Evolutionary conservation across 2,888 invertebrate genomes (phyloP).

Genomic region (Diadegma fenestrale): DNA sequence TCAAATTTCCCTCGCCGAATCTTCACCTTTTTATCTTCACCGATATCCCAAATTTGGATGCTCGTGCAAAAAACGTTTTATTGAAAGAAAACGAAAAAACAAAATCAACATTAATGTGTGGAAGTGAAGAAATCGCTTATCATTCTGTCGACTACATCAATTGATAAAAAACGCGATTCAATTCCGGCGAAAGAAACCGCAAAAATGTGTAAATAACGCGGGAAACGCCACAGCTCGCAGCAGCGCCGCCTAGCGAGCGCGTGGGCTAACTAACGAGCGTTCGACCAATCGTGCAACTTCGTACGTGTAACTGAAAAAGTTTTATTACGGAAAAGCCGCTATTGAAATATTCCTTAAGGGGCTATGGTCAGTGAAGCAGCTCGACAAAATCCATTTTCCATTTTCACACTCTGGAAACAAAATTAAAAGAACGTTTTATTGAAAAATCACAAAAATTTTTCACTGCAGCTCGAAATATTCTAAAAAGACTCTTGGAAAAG

Average conservation of each 20-base stretch:
- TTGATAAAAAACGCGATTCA: neutral
- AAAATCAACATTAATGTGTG: neutral
- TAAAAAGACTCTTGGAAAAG: too few relatives aligned
- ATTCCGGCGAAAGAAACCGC: neutral
- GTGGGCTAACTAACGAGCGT: neutral
- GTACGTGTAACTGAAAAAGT: neutral
- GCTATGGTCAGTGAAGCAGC: neutral
- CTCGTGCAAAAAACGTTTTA: neutral
- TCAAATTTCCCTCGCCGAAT: slow-evolving; percentile 12
- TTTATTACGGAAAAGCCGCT: neutral
- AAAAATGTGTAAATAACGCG: neutral
- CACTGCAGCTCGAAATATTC: too few relatives aligned
- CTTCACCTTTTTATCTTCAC: neutral
- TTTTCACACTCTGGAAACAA: too few relatives aligned
- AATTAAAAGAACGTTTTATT: too few relatives aligned
- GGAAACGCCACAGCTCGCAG: neutral
- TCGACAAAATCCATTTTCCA: neutral
- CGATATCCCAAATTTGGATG: neutral
- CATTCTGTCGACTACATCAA: neutral
- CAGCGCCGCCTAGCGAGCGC: neutral
- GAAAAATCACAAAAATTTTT: too few relatives aligned
- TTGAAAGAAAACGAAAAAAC: neutral
- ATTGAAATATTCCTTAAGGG: neutral
- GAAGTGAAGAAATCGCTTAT: neutral
- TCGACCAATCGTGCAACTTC: neutral